Evolutionary conservation across 2,888 invertebrate species (phyloP), one percentile per base, ranked within the genome.

Genomic region (Melinopterus prodromus): DNA sequence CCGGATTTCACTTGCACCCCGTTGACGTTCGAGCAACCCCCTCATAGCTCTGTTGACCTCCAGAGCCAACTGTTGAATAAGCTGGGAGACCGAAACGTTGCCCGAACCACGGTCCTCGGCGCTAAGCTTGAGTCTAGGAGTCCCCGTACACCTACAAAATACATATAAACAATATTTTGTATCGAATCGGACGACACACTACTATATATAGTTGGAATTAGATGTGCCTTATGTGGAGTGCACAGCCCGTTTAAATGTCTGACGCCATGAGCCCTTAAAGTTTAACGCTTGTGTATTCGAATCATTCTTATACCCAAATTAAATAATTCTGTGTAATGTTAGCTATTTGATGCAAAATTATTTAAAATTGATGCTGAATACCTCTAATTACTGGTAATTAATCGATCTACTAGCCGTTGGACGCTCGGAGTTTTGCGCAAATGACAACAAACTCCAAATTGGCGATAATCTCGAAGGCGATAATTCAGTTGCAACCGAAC

Each of bases 181-280:
- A 53, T 53, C 5, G 53, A 12, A 53, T 9, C 12, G 9, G 53
- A 53, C 53, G 53, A 53, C 53, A 53, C 53, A 53, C 53, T 53
- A 53, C 53, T 53, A 53, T 53, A 53, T 53, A 53, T 53, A 53
- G 53, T 53, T 53, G 53, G 53, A 53, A 53, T 53, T 53, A 53
- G 12, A 7, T 12, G 12, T 12, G 12, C 53, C 12, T 7, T 53
- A 53, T 53, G 53, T 53, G 53, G 53, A 2, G 53, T 53, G 53
- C 53, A 53, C 0, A 53, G 53, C 53, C 3, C 53, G 53, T 6
- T 53, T 53, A 7, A 53, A 53, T 53, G 0, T 53, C 1, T 53
- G 53, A 53, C 12, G 53, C 1, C 53, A 2, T 53, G 53, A 53
- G 53, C 53, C 53, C 53, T 53, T 53, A 53, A 26, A 26, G 1